Percentiles rank a stretch among this genome's conserved stretches.
phyloP scores from a whole-genome alignment of 2,888 invertebrate species.

The Ischnura elegans region DNA sequence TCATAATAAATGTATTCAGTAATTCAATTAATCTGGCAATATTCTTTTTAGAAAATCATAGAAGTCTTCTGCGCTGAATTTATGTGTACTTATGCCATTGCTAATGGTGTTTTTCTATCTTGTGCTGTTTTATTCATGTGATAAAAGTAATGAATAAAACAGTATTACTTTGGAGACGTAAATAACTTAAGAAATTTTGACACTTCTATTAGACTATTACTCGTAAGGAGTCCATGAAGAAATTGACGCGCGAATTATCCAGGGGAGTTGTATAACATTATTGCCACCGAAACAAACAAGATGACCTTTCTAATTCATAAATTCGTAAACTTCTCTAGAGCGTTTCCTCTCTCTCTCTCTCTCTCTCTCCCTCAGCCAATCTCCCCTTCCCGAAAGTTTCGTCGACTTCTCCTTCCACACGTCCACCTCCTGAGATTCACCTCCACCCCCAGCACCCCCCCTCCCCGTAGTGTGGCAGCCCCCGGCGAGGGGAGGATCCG shows the following conservation, averaged over 20 bases:
- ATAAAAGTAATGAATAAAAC: no score
- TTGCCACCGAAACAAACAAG: slow-evolving; percentile 39
- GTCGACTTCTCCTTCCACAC: neutral
- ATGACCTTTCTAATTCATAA: slow-evolving; percentile 61
- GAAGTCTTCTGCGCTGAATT: no score
- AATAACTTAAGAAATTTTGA: neutral
- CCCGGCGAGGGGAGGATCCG: neutral
- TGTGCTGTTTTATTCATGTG: no score
- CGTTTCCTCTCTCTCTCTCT: neutral
- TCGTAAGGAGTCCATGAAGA: neutral
- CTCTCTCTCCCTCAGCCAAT: neutral
- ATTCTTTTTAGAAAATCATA: no score
- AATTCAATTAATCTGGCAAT: no score
- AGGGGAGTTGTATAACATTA: neutral
- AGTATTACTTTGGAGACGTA: neutral
- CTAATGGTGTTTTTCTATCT: no score
- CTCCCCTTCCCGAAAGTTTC: no score
- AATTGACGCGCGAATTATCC: neutral
- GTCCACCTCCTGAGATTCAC: no score
- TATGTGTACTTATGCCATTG: no score
- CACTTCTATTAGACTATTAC: neutral
- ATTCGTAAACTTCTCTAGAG: slow-evolving; percentile 27
- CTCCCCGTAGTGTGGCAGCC: neutral
- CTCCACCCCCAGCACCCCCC: neutral
- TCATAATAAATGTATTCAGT: no score